phyloP scores from a whole-genome alignment of 2,888 invertebrate genomes.

The Rhimphoctona megacephalus region DNA sequence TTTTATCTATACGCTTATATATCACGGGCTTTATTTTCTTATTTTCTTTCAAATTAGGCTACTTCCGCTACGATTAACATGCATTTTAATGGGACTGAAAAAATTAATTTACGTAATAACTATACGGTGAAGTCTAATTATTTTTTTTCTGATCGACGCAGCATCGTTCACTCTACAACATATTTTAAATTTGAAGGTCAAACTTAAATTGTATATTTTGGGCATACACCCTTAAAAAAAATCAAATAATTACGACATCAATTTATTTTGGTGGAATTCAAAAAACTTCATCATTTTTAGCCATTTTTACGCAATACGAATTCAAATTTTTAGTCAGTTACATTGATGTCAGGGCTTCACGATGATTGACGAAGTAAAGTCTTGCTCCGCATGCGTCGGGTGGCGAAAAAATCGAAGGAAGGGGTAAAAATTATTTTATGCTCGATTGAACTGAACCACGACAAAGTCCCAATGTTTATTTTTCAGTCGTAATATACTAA shows the following conservation, averaged over 20 bases:
- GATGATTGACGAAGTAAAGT: not conserved
- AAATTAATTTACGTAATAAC: no score
- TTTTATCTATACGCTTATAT: no score
- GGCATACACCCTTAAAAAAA: not conserved
- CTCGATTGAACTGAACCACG: not conserved
- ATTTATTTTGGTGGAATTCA: not conserved
- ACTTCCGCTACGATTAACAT: no score
- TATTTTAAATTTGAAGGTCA: no score
- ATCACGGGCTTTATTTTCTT: no score
- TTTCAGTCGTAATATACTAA: not conserved
- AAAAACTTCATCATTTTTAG: not conserved
- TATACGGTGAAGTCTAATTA: no score
- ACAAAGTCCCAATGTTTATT: not conserved
- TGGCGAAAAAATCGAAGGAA: not conserved
- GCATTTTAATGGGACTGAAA: no score
- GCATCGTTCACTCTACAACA: no score
- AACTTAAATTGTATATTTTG: no score
- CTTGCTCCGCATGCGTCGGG: not conserved
- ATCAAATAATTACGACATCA: not conserved
- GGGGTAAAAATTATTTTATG: not conserved
- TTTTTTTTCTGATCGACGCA: no score
- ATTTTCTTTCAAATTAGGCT: no score
- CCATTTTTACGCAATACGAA: not conserved
- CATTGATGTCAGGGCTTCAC: not conserved
- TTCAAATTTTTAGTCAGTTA: not conserved